Evolutionary conservation across 2,888 invertebrate genomes (phyloP).

Genomic region (Arge pagana): DNA sequence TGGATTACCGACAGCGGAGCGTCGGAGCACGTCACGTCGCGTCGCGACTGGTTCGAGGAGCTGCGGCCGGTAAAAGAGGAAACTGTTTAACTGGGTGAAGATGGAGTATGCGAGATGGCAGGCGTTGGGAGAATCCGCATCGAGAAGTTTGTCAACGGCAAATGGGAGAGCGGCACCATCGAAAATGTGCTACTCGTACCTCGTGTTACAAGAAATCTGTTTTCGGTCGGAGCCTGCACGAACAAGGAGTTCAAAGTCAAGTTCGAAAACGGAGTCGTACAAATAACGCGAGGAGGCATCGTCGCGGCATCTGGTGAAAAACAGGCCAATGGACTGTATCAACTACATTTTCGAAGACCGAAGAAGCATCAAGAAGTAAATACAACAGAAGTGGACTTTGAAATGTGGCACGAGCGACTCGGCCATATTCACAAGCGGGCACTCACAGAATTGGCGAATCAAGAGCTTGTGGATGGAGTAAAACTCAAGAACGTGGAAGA

Average conservation of each 20-base stretch:
- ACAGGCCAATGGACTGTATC: conserved; percentile 33
- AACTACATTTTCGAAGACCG: conserved; percentile 29
- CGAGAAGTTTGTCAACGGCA: conserved; percentile 21
- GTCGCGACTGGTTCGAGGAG: conserved; percentile 30
- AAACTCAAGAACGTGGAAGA: conserved; percentile 3
- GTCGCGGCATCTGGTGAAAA: conserved; percentile 28
- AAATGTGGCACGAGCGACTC: conserved; percentile 29
- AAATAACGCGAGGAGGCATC: conserved; percentile 16
- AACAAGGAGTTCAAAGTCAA: conserved; percentile 25
- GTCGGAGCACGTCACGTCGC: conserved; percentile 30
- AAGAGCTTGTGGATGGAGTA: conserved; percentile 24
- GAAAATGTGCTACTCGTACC: conserved; percentile 37
- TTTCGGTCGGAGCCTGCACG: conserved; percentile 37
- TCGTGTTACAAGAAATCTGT: conserved; percentile 35
- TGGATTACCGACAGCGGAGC: conserved; percentile 33
- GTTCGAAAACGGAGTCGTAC: conserved; percentile 23
- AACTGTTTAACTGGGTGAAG: conserved; percentile 23
- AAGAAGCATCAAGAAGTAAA: conserved; percentile 15
- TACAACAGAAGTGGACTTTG: conserved; percentile 14
- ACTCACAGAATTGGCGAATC: conserved; percentile 23
- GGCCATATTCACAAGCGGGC: conserved; percentile 27
- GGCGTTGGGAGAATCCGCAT: conserved; percentile 26
- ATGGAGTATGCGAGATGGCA: conserved; percentile 6
- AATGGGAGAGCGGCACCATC: conserved; percentile 23
- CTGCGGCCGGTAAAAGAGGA: conserved; percentile 8